Conservation (phyloP, 2,888 invertebrate genomes). For the Beris chalybata region DNA sequence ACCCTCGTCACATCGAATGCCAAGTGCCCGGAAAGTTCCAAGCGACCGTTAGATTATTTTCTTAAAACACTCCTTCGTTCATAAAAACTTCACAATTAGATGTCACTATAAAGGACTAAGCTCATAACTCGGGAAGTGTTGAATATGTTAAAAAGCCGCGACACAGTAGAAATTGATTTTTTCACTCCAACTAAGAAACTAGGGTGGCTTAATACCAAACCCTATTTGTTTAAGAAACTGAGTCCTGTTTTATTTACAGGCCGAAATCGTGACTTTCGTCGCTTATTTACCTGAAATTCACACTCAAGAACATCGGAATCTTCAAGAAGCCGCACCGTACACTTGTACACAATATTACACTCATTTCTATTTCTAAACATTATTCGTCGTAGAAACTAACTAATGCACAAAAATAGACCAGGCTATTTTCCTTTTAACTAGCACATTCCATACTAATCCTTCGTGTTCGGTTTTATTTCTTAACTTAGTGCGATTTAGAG, state of each 20-base stretch:
- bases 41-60: too few species aligned
- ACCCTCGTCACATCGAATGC: too few species aligned
- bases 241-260: too few species aligned
- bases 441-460: too few species aligned
- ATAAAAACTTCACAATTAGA: too few species aligned
- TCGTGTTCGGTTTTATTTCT: too few species aligned
- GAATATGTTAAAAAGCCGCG: conserved; percentile 30
- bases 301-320: conserved; percentile 90
- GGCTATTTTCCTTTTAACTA: not conserved
- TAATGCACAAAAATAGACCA: conserved; percentile 5
- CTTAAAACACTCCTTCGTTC: too few species aligned
- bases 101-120: too few species aligned
- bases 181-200: not conserved
- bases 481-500: too few species aligned
- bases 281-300: conserved; percentile 76
- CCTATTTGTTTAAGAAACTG: too few species aligned
- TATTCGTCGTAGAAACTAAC: conserved; percentile 27
- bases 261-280: not conserved
- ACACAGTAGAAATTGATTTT: conserved; percentile 30
- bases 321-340: conserved; percentile 82
- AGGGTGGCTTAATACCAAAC: too few species aligned
- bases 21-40: too few species aligned
- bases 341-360: conserved; percentile 77
- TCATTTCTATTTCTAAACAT: conserved; percentile 74
- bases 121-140: conserved; percentile 23